Evolutionary conservation across 2,797 vertebrate species (phyloP), one percentile per base, ranked within the genome.

Genomic region (Pangasius sanitwongsei): DNA sequence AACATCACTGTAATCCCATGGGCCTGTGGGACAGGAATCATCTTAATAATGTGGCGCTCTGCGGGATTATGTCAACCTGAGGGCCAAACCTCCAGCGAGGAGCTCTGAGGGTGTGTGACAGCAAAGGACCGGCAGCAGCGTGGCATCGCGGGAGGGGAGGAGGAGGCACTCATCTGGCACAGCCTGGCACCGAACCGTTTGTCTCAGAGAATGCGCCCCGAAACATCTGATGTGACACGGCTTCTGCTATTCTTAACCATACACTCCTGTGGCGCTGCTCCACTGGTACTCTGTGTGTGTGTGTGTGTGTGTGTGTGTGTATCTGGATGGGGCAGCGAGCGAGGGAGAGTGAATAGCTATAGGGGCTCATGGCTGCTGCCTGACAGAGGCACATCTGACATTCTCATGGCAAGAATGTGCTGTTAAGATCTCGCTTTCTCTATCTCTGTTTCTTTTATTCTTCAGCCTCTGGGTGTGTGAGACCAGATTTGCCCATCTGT

Each of bases 201-300:
- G 91, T 82, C 77, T 86, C 82, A 69, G 18, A 41, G 34, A 87
- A 89, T 86, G 77, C 85, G 50, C 90, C 93, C 93, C 91, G 91
- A 82, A 92, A 93, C 95, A 94, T 95, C 93, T 92, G 92, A 96
- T 94, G 95, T 95, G 95, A 96, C 95, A 95, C 93, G 94, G 94
- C 95, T 94, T 95, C 93, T 92, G 95, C 95, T 96, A 94, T 95
- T 96, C 95, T 95, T 96, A 95, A 94, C 94, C 94, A 85, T 93
- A 92, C 93, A 92, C 89, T 89, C 93, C 92, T 91, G 92, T 91
- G 92, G 94, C 93, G 93, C 93, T 91, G 70, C 86, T 89, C 84
- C 69, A 78, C 81, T 80, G 86, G 85, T 83, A 81, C 23, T 83
- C 7, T 74, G 83, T 83, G 80, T 83, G 80, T 59, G 78, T 59